A percentile compares a stretch with the other conserved stretches of the same genome.
Conservation (phyloP, 2,113 vertebrate species). For the Craseonycteris thonglongyai region DNA sequence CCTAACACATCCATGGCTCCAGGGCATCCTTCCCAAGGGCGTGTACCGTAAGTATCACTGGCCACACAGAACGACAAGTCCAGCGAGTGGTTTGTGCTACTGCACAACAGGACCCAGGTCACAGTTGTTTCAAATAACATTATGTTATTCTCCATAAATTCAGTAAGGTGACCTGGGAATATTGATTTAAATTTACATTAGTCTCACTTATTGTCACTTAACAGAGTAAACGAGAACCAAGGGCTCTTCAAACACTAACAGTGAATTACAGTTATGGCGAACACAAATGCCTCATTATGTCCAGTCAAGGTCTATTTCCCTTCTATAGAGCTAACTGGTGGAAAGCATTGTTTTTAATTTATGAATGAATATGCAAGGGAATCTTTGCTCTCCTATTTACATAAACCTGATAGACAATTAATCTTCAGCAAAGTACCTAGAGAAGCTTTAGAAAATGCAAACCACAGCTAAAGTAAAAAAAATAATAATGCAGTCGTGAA, state of each 20-base stretch:
- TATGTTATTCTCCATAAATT: conserved; percentile 63
- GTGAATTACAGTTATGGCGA: conserved; percentile 70
- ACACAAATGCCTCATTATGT: conserved; percentile 76
- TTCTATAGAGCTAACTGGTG: conserved; percentile 53
- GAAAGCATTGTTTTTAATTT: conserved; percentile 73
- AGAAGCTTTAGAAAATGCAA: background rate
- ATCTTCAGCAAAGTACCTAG: conserved; percentile 62
- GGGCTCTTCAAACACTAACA: conserved; percentile 62
- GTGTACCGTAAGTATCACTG: accelerated
- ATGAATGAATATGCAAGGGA: conserved; percentile 55
- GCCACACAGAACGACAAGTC: background rate
- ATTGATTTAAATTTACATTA: conserved; percentile 73
- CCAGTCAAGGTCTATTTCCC: conserved; percentile 76
- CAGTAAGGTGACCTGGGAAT: conserved; percentile 74
- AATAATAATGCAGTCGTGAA: background rate
- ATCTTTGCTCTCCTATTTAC: conserved; percentile 64
- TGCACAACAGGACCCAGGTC: background rate
- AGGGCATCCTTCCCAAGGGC: background rate
- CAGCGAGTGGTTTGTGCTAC: accelerated
- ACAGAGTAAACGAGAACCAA: conserved; percentile 73
- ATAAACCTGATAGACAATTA: conserved; percentile 62
- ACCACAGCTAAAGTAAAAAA: background rate
- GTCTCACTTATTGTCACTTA: conserved; percentile 73
- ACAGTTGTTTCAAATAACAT: conserved; percentile 23
- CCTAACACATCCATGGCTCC: background rate